Base-by-base conservation (phyloP, 1,140 invertebrate genomes). In the Micrasema minimum region DNA sequence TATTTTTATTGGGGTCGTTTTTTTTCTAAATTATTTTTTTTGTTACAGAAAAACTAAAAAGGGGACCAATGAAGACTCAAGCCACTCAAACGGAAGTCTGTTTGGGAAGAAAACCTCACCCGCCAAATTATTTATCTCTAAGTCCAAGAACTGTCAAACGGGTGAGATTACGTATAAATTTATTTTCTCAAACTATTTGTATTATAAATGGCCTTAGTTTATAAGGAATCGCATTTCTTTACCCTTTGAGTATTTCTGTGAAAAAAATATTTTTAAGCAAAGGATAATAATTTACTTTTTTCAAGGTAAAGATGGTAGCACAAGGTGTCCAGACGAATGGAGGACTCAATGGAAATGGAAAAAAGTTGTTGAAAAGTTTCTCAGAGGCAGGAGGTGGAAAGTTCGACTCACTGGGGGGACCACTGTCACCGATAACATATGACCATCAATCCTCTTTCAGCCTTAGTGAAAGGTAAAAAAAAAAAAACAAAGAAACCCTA, bases 301-400 rank as follows among this genome's bases (percentile, higher is more conserved):
- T 78, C 11, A 77, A 91, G 88, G 92, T 94, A 41, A 92, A 91
- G 79, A 94, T 95, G 89, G 92, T 95, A 18, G 94, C 93, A 2
- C 93, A 95, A 79, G 93, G 92, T 18, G 93, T 93, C 6, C 93
- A 95, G 81, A 95, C 93, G 1, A 95, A 95, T 82, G 93, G 93
- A 1, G 83, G 90, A 18, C 83, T 89, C 22, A 85, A 87, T 75
- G 83, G 83, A 59, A 69, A 77, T 23, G 88, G 88, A 14, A 83
- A 92, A 71, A 91, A 91, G 81, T 82, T 95, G 51, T 91, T 90
- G 12, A 95, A 95, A 81, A 94, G 93, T 73, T 91, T 91, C 75
- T 95, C 93, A 0, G 93, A 95, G 82, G 92, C 91, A 20, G 89
- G 89, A 3, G 85, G 83, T 68, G 64, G 46, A 20, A 66, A 51